Base-by-base conservation (phyloP, 2,113 vertebrate genomes). In the Xerus inauris region DNA sequence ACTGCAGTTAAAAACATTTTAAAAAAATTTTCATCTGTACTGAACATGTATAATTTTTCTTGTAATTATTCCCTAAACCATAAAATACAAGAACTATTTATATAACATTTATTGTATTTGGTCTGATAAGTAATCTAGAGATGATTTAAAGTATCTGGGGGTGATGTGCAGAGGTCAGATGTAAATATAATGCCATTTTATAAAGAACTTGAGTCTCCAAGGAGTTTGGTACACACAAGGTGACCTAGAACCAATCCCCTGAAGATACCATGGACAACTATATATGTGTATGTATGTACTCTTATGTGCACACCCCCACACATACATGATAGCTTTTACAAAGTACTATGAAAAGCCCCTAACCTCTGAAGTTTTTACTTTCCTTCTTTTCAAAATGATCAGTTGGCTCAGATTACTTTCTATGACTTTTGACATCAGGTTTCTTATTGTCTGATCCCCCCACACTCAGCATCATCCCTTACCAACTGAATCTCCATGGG, bases 351-450 rank as follows among this genome's bases (percentile, higher is more conserved):
- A 32, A 89, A 91, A 94, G 4, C 22, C 12, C 32, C 67, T 69
- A 79, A 73, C 54, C 59, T 71, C n/a, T 84, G n/a, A 89, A 42
- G 35, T 65, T 96, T 94, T 72, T 17, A 12, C 26, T 42, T 73
- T 76, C 14, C 11, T 80, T 59, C 62, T 91, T 73, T 82, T 83
- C 69, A 32, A 91, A 91, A 59, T 47, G 45, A 81, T 65, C 67
- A 88, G 1, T 72, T 59, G 8, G 22, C 16, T 71, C 16, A 49
- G 54, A 35, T 26, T 40, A 69, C 17, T 64, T 32, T 10, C 62
- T 89, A 16, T 71, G 62, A 80, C 13, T 42, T 87, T 26, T 69
- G 62, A 80, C 11, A 30, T 17, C 20, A 67, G 17, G 8, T 12
- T 92, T 73, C 47, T 30, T 47, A 30, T 49, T 30, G 26, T 54